These are phyloP conservation scores for Isurus oxyrinchus DNA, from an alignment of 2,113 vertebrate species.

Conservation along the genomic window DNA sequence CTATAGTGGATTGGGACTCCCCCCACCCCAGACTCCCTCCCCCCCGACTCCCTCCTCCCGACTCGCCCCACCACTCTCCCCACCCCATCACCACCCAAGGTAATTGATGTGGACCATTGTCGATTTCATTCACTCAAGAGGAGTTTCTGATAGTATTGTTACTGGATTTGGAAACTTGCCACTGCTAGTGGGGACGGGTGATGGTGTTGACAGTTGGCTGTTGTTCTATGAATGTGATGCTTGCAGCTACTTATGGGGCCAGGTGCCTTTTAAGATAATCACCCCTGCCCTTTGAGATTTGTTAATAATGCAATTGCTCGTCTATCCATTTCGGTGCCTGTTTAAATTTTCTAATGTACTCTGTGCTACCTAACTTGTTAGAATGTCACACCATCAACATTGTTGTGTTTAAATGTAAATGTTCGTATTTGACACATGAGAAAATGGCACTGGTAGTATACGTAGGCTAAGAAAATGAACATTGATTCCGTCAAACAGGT, in stretches of 20 bases:
- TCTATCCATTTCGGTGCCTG: not conserved
- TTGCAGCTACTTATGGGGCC: not conserved
- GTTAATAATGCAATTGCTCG: not conserved
- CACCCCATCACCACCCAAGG: too few relatives aligned
- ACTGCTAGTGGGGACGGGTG: too few relatives aligned
- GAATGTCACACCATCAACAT: not conserved
- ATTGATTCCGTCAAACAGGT: not conserved
- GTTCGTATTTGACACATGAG: not conserved
- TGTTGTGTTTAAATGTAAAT: not conserved
- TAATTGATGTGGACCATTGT: too few relatives aligned
- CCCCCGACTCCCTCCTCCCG: too few relatives aligned
- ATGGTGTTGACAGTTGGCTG: not conserved
- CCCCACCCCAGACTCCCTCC: too few relatives aligned
- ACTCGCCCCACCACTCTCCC: too few relatives aligned
- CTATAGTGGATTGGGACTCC: not conserved
- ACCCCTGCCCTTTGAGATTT: not conserved
- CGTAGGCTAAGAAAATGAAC: not conserved
- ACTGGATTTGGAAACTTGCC: too few relatives aligned
- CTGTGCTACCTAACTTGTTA: not conserved
- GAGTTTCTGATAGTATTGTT: too few relatives aligned
- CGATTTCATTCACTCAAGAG: too few relatives aligned
- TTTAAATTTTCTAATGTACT: not conserved
- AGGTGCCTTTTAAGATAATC: not conserved
- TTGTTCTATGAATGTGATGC: not conserved
- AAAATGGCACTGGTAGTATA: not conserved